These are phyloP conservation scores for Calameuta idolon DNA, from an alignment of 2,888 invertebrate genomes.

Conservation along the genomic window DNA sequence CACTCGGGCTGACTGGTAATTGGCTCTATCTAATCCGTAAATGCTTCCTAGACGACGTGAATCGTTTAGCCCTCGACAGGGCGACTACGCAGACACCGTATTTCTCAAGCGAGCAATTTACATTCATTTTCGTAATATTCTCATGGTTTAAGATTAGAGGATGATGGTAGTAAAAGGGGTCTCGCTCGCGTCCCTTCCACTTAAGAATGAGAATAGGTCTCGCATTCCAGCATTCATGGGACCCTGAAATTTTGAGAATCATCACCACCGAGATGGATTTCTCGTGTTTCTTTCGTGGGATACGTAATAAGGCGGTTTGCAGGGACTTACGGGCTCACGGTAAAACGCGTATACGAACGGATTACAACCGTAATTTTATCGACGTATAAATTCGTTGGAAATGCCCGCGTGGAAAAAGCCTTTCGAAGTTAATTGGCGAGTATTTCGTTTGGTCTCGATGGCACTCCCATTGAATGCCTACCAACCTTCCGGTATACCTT, in stretches of 20 bases:
- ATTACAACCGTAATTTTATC: neutral
- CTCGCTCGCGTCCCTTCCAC: neutral
- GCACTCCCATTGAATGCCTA: neutral
- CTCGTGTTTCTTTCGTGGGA: neutral
- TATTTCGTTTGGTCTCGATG: neutral
- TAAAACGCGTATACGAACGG: neutral
- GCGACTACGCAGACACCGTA: neutral
- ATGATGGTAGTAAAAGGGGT: neutral
- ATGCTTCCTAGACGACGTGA: conserved; percentile 11
- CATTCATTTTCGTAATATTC: conserved; percentile 13
- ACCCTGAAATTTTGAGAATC: neutral
- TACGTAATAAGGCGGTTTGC: neutral
- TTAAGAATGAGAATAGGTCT: neutral
- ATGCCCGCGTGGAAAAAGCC: neutral
- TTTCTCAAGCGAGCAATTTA: conserved; percentile 17
- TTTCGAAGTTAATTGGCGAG: neutral
- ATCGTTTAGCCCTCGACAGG: conserved; percentile 9
- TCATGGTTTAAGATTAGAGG: neutral
- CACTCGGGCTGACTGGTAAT: neutral
- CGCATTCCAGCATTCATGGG: neutral
- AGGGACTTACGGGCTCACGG: neutral
- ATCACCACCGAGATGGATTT: neutral
- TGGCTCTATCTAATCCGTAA: conserved; percentile 9
- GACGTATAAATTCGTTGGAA: neutral
- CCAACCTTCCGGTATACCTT: neutral